A percentile compares a stretch with the other conserved stretches of the same genome.
Evolutionary conservation across 2,888 invertebrate genomes (phyloP).

Genomic region (Harpagoxenus sublaevis): DNA sequence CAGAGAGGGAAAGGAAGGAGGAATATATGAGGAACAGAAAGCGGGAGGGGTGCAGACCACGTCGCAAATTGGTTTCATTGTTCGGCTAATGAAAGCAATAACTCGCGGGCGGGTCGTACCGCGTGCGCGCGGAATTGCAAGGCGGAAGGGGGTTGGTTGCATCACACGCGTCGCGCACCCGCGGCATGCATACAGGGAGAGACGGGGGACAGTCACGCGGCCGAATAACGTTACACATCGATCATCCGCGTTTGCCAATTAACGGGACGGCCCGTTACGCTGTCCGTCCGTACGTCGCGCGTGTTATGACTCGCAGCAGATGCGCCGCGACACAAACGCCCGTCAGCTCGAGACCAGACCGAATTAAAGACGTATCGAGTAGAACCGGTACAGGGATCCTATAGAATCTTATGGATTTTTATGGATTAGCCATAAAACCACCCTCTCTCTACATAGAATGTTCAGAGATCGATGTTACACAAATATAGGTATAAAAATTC

Average conservation of each 20-base stretch:
- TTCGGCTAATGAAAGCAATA: slow-evolving; percentile 81
- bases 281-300: slow-evolving; percentile 67
- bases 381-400: neutral
- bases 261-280: slow-evolving; percentile 74
- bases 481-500: neutral
- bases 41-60: slow-evolving; percentile 28
- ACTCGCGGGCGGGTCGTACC: slow-evolving; percentile 67
- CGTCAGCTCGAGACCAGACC: slow-evolving; percentile 33
- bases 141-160: slow-evolving; percentile 59
- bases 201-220: slow-evolving; percentile 41
- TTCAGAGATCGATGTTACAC: neutral
- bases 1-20: neutral
- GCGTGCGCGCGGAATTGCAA: slow-evolving; percentile 52
- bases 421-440: neutral
- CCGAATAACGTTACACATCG: slow-evolving; percentile 78
- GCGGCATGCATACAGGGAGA: slow-evolving; percentile 10
- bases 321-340: slow-evolving; percentile 18
- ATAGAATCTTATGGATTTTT: neutral
- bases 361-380: slow-evolving; percentile 20
- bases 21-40: slow-evolving; percentile 36
- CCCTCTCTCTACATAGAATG: neutral
- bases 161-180: slow-evolving; percentile 24
- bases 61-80: slow-evolving; percentile 82
- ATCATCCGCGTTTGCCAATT: slow-evolving; percentile 82
- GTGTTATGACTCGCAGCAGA: slow-evolving; percentile 51